Percentiles rank a stretch among this genome's conserved stretches.
Conservation (phyloP, 2,797 vertebrate species). For the Clangula hyemalis region DNA sequence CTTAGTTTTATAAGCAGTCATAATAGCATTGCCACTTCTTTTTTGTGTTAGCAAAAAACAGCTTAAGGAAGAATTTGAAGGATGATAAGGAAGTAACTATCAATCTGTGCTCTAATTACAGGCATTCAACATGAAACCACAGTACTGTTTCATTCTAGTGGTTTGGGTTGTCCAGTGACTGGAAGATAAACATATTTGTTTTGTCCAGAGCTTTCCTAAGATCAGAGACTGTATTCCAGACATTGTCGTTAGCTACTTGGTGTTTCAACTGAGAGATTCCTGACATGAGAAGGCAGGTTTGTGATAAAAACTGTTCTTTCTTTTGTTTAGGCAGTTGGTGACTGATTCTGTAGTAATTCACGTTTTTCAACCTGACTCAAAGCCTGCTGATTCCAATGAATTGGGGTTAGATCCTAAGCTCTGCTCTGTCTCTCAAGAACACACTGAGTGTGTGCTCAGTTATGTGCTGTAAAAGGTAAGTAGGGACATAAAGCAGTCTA, state of each 20-base stretch:
- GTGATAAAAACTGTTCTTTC: background rate
- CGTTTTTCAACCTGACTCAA: background rate
- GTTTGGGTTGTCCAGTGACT: slow-evolving; percentile 6
- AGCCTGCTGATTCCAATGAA: background rate
- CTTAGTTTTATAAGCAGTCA: background rate
- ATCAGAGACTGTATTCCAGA: background rate
- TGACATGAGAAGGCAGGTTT: background rate
- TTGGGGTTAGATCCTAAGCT: background rate
- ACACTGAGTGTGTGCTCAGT: background rate
- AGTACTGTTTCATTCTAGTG: background rate
- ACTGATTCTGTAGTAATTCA: background rate
- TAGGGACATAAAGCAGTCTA: background rate
- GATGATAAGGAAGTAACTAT: background rate
- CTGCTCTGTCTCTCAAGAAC: background rate
- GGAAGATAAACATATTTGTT: background rate
- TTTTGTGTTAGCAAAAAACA: background rate
- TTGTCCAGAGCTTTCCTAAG: background rate
- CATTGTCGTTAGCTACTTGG: accelerated
- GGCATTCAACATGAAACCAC: background rate
- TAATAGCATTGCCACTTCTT: background rate
- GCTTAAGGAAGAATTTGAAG: slow-evolving; percentile 11
- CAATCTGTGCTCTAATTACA: slow-evolving; percentile 31
- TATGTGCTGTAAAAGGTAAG: background rate
- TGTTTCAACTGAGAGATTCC: background rate
- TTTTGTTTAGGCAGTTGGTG: background rate